These are phyloP conservation scores for Serilophus lunatus DNA, from an alignment of 2,113 vertebrate genomes.

Conservation along the genomic window DNA sequence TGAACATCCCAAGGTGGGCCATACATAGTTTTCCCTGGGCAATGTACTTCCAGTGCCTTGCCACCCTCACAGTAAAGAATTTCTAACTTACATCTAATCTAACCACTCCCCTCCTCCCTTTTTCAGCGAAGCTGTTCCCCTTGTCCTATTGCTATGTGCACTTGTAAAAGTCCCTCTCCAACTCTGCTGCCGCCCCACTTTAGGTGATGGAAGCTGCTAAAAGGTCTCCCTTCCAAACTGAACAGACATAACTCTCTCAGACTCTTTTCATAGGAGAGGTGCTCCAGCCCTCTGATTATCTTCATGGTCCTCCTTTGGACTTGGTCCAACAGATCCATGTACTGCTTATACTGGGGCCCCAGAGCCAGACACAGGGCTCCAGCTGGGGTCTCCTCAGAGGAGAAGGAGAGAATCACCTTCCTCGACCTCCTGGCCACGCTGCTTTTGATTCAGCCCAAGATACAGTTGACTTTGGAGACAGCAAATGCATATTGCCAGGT, in stretches of 20 bases:
- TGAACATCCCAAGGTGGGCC: background rate
- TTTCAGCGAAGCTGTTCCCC: background rate
- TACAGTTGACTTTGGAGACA: background rate
- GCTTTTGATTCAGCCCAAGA: background rate
- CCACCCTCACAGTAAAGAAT: background rate
- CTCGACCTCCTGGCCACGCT: rapidly evolving
- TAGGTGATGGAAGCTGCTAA: background rate
- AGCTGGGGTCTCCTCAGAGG: background rate
- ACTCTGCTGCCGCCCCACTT: background rate
- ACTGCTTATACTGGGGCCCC: background rate
- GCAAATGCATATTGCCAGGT: background rate
- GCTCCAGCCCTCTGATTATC: background rate
- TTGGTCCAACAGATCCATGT: background rate
- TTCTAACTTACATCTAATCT: background rate
- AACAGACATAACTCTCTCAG: background rate
- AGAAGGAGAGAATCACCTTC: background rate
- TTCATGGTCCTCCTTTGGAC: background rate
- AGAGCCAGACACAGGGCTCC: background rate
- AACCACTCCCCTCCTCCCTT: background rate
- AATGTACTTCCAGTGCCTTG: background rate
- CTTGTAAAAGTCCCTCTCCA: background rate
- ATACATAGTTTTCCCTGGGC: too few species aligned
- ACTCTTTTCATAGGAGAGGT: background rate
- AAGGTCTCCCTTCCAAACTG: background rate
- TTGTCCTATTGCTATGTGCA: background rate